Evolutionary conservation across 2,888 invertebrate genomes (phyloP).

Genomic region (Luperina testacea): DNA sequence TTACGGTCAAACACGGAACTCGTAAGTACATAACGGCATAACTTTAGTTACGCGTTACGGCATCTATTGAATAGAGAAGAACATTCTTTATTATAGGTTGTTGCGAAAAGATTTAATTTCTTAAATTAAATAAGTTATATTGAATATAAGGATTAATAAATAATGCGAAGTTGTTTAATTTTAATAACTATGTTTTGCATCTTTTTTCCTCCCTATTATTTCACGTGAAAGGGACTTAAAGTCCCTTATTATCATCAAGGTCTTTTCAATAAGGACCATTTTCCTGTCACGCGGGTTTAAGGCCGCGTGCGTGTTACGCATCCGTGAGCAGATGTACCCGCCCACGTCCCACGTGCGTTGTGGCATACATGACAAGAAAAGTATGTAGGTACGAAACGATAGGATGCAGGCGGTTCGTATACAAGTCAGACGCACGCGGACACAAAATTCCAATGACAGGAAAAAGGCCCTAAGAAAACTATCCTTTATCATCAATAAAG

Average conservation of each 20-base stretch:
- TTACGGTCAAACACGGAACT: slow-evolving; percentile 69
- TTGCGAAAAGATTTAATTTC: slow-evolving; percentile 81
- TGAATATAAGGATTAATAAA: slow-evolving; percentile 82
- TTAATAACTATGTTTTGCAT: background rate
- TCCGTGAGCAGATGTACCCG: background rate
- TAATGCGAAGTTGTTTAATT: slow-evolving; percentile 63
- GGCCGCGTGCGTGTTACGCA: background rate
- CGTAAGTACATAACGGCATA: slow-evolving; percentile 75
- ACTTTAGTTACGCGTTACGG: slow-evolving; percentile 75
- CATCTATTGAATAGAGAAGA: slow-evolving; percentile 80
- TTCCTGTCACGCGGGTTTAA: background rate
- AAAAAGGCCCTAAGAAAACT: background rate
- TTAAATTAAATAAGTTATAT: slow-evolving; percentile 77
- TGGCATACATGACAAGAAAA: background rate
- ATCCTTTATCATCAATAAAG: background rate
- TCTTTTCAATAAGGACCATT: background rate
- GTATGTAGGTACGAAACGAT: background rate
- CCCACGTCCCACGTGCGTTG: background rate
- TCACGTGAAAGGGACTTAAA: background rate
- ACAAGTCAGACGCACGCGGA: background rate
- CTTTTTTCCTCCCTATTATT: background rate
- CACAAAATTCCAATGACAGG: background rate
- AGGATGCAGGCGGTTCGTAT: background rate
- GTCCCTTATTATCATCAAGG: background rate
- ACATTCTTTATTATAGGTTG: slow-evolving; percentile 78